A percentile compares a stretch with the other conserved stretches of the same genome.
These are phyloP conservation scores for Dendronephthya gigantea DNA, from an alignment of 64 coral and sea anemone genomes.

Conservation along the genomic window DNA sequence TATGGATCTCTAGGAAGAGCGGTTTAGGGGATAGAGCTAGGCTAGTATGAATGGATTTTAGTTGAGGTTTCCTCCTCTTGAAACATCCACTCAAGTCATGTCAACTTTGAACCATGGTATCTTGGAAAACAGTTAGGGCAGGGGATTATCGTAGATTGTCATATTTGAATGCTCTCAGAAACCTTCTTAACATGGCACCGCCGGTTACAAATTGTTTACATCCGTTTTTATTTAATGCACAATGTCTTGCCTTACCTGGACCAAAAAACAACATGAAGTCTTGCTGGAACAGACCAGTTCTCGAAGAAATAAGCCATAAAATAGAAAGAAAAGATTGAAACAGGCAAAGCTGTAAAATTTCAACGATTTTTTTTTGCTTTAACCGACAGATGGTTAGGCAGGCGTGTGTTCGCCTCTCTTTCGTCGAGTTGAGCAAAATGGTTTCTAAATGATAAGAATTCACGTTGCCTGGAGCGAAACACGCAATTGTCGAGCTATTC, in stretches of 20 bases:
- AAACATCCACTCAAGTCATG: not conserved
- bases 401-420: too few species aligned
- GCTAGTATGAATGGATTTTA: not conserved
- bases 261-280: too few species aligned
- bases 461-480: too few species aligned
- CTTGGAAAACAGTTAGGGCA: not conserved
- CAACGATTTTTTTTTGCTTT: too few species aligned
- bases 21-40: not conserved
- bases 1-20: not conserved
- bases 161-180: not conserved
- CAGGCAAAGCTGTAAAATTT: too few species aligned
- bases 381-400: too few species aligned
- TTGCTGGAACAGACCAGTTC: too few species aligned
- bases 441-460: too few species aligned
- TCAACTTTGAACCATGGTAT: not conserved
- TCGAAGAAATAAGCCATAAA: too few species aligned
- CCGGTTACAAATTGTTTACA: not conserved
- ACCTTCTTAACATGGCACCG: not conserved
- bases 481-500: too few species aligned
- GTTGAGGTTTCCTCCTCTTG: not conserved
- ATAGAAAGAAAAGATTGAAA: too few species aligned
- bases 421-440: too few species aligned
- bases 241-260: not conserved
- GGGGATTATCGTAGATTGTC: not conserved
- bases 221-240: not conserved